Evolutionary conservation across 2,888 invertebrate species (phyloP).

Genomic region (Mayetiola destructor): DNA sequence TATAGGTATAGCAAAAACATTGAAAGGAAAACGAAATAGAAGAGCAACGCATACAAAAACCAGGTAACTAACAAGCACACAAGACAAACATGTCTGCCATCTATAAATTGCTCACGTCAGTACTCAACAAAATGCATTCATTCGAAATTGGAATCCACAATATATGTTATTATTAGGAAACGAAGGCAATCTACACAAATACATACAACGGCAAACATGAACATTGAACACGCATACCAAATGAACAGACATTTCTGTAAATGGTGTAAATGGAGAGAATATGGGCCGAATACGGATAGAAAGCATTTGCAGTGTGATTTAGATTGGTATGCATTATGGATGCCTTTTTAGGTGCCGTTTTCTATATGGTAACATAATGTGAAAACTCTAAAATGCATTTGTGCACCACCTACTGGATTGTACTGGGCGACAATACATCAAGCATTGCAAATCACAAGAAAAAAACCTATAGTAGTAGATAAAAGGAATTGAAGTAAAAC

Average conservation of each 20-base stretch:
- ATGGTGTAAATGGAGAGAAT: no score
- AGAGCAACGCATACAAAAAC: neutral
- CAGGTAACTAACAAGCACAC: slow-evolving; percentile 6
- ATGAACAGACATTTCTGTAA: no score
- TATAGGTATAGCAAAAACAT: no score
- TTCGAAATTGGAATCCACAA: no score
- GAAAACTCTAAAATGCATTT: slow-evolving; percentile 10
- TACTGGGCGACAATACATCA: neutral
- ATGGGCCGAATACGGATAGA: neutral
- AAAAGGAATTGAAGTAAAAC: neutral
- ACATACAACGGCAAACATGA: neutral
- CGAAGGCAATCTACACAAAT: neutral
- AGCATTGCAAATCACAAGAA: neutral
- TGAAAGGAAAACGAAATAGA: neutral
- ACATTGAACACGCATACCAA: neutral
- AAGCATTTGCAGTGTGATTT: no score
- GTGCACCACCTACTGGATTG: slow-evolving; percentile 7
- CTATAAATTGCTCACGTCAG: neutral
- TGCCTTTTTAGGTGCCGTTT: slow-evolving; percentile 10
- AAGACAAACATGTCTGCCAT: slow-evolving; percentile 12
- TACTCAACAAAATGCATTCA: slow-evolving; percentile 1
- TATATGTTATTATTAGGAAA: no score
- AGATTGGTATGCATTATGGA: slow-evolving; percentile 12
- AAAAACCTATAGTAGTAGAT: no score
- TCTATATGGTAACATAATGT: slow-evolving; percentile 7